These are phyloP conservation scores for Didymodactylos carnosus DNA, from an alignment of 2,888 invertebrate genomes.

Conservation along the genomic window DNA sequence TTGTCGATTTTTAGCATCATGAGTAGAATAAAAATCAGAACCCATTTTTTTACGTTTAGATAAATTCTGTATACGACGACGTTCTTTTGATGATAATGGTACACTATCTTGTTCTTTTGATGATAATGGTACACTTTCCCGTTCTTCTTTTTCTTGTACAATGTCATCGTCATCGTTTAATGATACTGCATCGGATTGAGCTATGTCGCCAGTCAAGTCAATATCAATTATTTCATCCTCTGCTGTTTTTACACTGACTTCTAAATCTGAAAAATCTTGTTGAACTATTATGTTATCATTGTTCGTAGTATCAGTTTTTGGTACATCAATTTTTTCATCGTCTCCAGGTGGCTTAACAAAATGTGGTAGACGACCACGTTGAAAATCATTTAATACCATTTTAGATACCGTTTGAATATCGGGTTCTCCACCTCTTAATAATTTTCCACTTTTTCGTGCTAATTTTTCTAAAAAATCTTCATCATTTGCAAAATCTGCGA, in stretches of 20 bases:
- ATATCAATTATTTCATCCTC: neutral
- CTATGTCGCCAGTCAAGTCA: neutral
- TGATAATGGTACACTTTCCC: neutral
- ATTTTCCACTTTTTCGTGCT: slow-evolving; percentile 63
- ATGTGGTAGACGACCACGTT: slow-evolving; percentile 84
- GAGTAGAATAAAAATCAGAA: neutral
- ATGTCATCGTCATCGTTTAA: neutral
- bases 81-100: neutral
- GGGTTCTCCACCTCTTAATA: slow-evolving; percentile 57
- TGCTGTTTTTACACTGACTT: neutral
- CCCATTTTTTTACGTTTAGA: neutral
- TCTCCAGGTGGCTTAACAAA: slow-evolving; percentile 57
- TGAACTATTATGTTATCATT: neutral
- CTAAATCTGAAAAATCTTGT: too few relatives aligned
- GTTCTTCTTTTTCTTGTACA: neutral
- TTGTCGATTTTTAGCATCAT: neutral
- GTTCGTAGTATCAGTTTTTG: neutral
- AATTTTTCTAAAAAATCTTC: slow-evolving; percentile 76
- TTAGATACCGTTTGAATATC: slow-evolving; percentile 66
- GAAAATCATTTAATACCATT: slow-evolving; percentile 95
- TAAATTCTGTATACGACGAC: neutral
- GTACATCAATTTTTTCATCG: neutral
- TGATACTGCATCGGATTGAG: neutral
- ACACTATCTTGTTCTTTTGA: neutral
- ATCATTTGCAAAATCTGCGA: slow-evolving; percentile 50